These are phyloP conservation scores for Mythimna pallens DNA, from an alignment of 2,888 invertebrate species.

Conservation along the genomic window DNA sequence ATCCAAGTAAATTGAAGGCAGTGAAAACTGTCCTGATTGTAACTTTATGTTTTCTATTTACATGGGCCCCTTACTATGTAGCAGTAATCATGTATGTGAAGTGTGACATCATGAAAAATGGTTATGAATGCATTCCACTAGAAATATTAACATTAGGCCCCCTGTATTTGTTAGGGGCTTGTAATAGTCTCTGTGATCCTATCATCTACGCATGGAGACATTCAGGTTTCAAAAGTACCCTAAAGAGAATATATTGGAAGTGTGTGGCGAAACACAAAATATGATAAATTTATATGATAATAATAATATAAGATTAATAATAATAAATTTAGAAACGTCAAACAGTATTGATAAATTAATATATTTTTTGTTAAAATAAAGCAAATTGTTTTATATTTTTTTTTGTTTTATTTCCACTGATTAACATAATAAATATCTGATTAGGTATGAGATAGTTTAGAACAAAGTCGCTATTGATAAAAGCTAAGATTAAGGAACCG, in stretches of 20 bases:
- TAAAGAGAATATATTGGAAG: slow-evolving; percentile 80
- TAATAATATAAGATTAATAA: slow-evolving; percentile 6
- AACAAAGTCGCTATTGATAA: not conserved
- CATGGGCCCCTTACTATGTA: slow-evolving; percentile 91
- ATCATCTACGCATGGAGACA: slow-evolving; percentile 92
- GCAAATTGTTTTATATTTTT: slow-evolving; percentile 23
- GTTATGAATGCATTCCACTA: slow-evolving; percentile 85
- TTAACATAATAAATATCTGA: slow-evolving; percentile 2
- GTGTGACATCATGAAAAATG: slow-evolving; percentile 82
- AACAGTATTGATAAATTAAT: slow-evolving; percentile 44
- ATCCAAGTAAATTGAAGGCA: slow-evolving; percentile 90
- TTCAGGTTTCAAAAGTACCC: slow-evolving; percentile 89
- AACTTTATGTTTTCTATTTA: slow-evolving; percentile 89
- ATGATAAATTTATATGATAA: slow-evolving; percentile 24
- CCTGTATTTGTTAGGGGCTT: slow-evolving; percentile 89
- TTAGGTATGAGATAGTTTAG: slow-evolving; percentile 2
- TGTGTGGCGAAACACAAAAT: slow-evolving; percentile 68
- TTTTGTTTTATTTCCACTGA: slow-evolving; percentile 41
- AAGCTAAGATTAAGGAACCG: not conserved
- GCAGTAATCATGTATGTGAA: slow-evolving; percentile 88
- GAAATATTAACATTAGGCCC: slow-evolving; percentile 90
- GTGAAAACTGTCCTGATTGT: slow-evolving; percentile 91
- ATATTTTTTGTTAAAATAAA: slow-evolving; percentile 36
- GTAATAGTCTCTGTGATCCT: slow-evolving; percentile 91
- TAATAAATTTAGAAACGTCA: slow-evolving; percentile 28